These are phyloP conservation scores for Blomia tropicalis DNA, from an alignment of 2,888 invertebrate species.

Conservation along the genomic window DNA sequence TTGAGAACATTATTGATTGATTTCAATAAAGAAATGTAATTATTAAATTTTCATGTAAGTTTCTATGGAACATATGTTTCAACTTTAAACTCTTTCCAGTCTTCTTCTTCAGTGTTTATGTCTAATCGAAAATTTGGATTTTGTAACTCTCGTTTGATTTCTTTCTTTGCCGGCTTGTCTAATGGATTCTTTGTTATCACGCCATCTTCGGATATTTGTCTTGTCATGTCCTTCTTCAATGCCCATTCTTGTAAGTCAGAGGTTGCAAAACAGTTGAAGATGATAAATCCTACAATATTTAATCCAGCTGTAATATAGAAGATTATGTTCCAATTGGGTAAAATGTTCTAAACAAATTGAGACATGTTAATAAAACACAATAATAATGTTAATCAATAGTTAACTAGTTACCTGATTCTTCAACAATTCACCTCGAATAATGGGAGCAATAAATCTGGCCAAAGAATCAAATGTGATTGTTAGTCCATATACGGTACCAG, in stretches of 20 bases:
- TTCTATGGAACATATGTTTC: not conserved
- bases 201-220: not conserved
- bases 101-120: slow-evolving; percentile 3
- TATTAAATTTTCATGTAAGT: no score
- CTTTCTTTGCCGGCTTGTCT: slow-evolving; percentile 4
- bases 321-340: not conserved
- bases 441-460: not conserved
- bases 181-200: not conserved
- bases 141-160: slow-evolving; percentile 2
- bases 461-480: slow-evolving; percentile 13
- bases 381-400: not conserved
- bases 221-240: slow-evolving; percentile 1
- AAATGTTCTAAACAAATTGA: not conserved
- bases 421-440: slow-evolving; percentile 3
- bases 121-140: slow-evolving; percentile 9
- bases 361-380: not conserved
- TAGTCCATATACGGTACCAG: slow-evolving; percentile 9
- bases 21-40: no score
- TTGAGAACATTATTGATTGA: no score
- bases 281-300: not conserved
- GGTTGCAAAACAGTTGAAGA: slow-evolving; percentile 2
- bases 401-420: not conserved
- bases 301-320: slow-evolving; percentile 9
- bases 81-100: slow-evolving; percentile 3
- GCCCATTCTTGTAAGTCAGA: slow-evolving; percentile 7